Conservation (phyloP, 1,140 invertebrate genomes). For the Cydia amplana region DNA sequence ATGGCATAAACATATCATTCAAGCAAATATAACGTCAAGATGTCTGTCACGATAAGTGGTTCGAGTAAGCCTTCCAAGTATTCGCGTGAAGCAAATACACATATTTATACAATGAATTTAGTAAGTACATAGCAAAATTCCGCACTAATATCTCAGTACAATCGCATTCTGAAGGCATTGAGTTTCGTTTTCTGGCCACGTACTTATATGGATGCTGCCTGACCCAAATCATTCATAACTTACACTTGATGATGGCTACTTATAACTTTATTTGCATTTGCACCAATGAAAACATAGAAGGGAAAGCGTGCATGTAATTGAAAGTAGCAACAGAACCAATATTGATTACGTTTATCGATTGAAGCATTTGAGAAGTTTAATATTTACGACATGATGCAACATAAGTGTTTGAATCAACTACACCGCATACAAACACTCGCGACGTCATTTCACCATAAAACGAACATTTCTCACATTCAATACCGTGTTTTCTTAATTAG, state of each 20-base stretch:
- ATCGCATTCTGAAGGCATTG: background rate
- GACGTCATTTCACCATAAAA: conserved; percentile 54
- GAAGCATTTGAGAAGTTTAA: conserved; percentile 54
- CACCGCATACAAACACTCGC: conserved; percentile 43
- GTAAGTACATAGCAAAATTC: background rate
- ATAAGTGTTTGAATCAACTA: conserved; percentile 39
- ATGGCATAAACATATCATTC: conserved; percentile 25
- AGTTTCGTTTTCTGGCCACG: no score
- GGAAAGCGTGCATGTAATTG: conserved; percentile 72
- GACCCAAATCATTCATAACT: background rate
- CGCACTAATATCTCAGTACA: background rate
- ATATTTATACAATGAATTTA: conserved; percentile 18
- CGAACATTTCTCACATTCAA: conserved; percentile 48
- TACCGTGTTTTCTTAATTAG: conserved; percentile 69
- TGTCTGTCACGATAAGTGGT: conserved; percentile 41
- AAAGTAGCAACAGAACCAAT: conserved; percentile 63
- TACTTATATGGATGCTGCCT: no score
- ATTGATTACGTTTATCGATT: conserved; percentile 70
- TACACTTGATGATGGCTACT: conserved; percentile 14
- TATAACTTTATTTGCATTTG: conserved; percentile 22
- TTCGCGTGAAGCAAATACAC: background rate
- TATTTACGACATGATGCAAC: conserved; percentile 50
- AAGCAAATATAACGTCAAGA: conserved; percentile 41
- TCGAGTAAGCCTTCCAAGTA: conserved; percentile 27
- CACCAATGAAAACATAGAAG: conserved; percentile 43